Conservation (phyloP, 92 coral and sea anemone species). For the Galaxea fascicularis region DNA sequence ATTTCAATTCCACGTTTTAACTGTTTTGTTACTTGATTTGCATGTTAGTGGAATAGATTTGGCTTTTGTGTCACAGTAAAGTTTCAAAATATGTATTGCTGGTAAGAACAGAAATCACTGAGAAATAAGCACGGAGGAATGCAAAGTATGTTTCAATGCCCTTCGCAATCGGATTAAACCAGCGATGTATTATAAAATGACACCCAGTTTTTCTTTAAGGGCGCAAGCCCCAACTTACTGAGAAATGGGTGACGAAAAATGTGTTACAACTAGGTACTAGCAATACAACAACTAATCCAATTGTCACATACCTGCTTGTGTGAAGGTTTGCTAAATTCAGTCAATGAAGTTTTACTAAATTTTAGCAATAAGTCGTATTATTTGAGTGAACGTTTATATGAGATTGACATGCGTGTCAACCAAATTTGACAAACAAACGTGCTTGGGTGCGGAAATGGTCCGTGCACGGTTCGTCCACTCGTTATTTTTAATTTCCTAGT, state of each 20-base stretch:
- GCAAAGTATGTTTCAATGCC: too few relatives aligned
- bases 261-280: not conserved
- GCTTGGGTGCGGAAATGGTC: slow-evolving; percentile 20
- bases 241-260: not conserved
- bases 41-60: too few relatives aligned
- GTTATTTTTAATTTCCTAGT: too few relatives aligned
- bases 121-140: too few relatives aligned
- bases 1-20: too few relatives aligned
- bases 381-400: not conserved
- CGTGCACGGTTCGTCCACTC: too few relatives aligned
- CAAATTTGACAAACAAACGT: slow-evolving; percentile 33
- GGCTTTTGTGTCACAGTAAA: too few relatives aligned
- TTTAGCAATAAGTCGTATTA: not conserved
- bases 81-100: too few relatives aligned
- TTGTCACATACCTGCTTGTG: not conserved
- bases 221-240: not conserved
- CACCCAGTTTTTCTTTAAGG: not conserved
- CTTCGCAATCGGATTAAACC: not conserved
- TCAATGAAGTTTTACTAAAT: not conserved
- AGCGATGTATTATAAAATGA: not conserved
- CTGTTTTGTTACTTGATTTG: too few relatives aligned
- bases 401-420: not conserved
- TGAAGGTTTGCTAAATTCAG: too few relatives aligned
- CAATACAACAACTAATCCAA: not conserved
- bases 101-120: too few relatives aligned